These are phyloP conservation scores for Acanthacorydalis orientalis DNA, from an alignment of 2,888 invertebrate genomes.

Conservation along the genomic window DNA sequence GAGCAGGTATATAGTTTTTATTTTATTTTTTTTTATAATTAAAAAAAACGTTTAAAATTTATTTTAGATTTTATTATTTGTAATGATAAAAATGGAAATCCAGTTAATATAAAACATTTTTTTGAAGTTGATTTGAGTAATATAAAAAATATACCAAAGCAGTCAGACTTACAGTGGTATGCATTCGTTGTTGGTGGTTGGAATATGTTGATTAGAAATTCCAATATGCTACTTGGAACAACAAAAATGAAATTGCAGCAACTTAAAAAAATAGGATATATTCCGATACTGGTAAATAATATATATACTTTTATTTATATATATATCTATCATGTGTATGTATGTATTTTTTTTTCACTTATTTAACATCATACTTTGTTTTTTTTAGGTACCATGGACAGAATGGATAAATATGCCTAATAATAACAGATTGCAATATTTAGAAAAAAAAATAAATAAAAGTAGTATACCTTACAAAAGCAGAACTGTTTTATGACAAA, in stretches of 20 bases:
- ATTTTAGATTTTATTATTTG: slow-evolving; percentile 22
- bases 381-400: slow-evolving; percentile 34
- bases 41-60: background rate
- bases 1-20: slow-evolving; percentile 31
- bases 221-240: slow-evolving; percentile 34
- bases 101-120: slow-evolving; percentile 28
- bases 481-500: no score
- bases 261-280: slow-evolving; percentile 40
- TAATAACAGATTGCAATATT: slow-evolving; percentile 19
- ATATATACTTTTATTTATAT: no score
- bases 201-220: slow-evolving; percentile 38
- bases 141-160: slow-evolving; percentile 16
- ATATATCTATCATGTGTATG: no score
- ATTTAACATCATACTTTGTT: slow-evolving; percentile 4
- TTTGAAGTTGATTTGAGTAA: slow-evolving; percentile 35
- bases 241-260: slow-evolving; percentile 45
- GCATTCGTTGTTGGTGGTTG: slow-evolving; percentile 41
- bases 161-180: slow-evolving; percentile 27
- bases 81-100: slow-evolving; percentile 28
- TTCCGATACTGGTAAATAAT: slow-evolving; percentile 34
- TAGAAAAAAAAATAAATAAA: background rate
- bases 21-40: background rate
- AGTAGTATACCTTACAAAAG: no score
- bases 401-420: slow-evolving; percentile 25
- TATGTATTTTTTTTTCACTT: background rate